Evolutionary conservation across 2,888 invertebrate genomes (phyloP), one percentile per base, ranked within the genome.

Genomic region (Heliconius ismenius): DNA sequence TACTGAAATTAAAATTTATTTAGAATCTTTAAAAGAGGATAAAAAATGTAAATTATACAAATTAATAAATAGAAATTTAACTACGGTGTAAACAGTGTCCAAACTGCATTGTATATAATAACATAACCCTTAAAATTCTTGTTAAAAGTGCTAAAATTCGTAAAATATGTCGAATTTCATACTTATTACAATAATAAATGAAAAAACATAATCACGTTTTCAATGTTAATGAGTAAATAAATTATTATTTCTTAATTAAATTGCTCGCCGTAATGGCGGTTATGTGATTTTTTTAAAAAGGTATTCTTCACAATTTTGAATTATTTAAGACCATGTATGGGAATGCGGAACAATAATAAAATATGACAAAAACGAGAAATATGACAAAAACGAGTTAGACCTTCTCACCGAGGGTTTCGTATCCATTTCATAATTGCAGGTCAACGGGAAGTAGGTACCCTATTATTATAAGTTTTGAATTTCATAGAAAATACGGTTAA

Each of bases 81-180:
- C 18, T 58, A 72, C 86, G 84, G 88, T 90, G 89, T 90, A 64
- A 87, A 68, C 72, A 3, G 39, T 24, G 67, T 32, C 24, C 65
- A 39, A 13, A 10, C 11, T 58, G 10, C 58, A 58, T 21, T 21
- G 1, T 10, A 15, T 26, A 67, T 79, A 81, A 83, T 82, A 85
- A 85, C 82, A 81, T 79, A 82, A 85, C 80, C 86, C 88, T 86
- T 88, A 86, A 85, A 86, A 89, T 87, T 86, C 83, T 86, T 84
- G 79, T 81, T 26, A 26, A 62, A 88, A 87, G 90, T 90, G 90
- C 88, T 84, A 88, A 90, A 86, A 81, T 85, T 87, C 87, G 84
- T 82, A 63, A 76, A 79, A 78, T 76, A 78, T 78, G 75, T 68
- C 77, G 70, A 78, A 77, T 78, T 78, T 58, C 75, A 76, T 80